Evolutionary conservation across 2,113 vertebrate species (phyloP), one percentile per base, ranked within the genome.

Genomic region (Microtus ochrogaster): DNA sequence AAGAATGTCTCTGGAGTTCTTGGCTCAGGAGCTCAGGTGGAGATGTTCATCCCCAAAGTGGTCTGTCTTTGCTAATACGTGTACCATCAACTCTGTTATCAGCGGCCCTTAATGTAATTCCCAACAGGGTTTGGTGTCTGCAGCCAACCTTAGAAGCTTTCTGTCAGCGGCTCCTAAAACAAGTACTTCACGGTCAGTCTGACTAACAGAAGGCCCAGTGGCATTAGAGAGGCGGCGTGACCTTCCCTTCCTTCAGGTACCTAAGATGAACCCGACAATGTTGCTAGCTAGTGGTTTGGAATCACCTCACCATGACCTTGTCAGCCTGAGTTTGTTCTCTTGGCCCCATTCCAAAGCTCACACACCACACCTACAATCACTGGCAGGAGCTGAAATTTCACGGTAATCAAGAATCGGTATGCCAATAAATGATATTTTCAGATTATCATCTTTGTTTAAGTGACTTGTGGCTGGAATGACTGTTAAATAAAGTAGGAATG

Each of bases 281-380:
- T 78, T 63, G 61, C 63, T 74, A 87, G 41, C 55, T 76, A 30
- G 19, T 13, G 58, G 65, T 96, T 96, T 83, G 44, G 14, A 95
- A 76, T 85, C 21, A 41, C 1, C 68, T 94, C 2, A 26, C 30
- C 39, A 88, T 30, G 7, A 72, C 39, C n/a, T 76, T 39, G 78
- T 28, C 17, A 74, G 49, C 36, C 36, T 83, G 30, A 30, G n/a
- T 86, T 91, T 78, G 77, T 13, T 61, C 68, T 78, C 84, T 81
- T 72, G 41, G 44, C 79, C 63, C 91, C 1, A 81, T 5, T 84
- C 39, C 47, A 65, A 90, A 79, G 36, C n/a, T 76, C 55, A 96
- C 55, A 79, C 52, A 36, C 12, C 19, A 90, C 87, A 84, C 8
- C 1, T 95, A 12, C 13, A 90, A 68, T 55, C 24, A 90, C 9